Evolutionary conservation across 2,797 vertebrate genomes (phyloP).

Genomic region (Morus bassanus): DNA sequence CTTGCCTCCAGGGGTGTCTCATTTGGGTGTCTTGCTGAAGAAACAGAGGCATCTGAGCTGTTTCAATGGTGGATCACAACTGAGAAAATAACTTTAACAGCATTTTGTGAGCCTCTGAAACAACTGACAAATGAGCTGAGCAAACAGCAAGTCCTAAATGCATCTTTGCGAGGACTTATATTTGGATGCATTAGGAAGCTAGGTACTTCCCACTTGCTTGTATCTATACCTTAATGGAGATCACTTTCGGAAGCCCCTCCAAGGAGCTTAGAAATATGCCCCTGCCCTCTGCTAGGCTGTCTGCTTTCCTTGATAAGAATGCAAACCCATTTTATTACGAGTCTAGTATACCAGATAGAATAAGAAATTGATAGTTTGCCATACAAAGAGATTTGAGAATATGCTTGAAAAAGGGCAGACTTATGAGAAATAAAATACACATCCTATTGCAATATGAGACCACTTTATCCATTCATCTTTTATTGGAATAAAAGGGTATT

Average conservation of each 20-base stretch:
- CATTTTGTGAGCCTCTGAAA: background rate
- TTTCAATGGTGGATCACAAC: background rate
- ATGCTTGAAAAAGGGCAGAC: background rate
- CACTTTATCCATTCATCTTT: background rate
- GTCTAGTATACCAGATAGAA: background rate
- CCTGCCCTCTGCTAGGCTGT: background rate
- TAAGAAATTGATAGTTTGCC: background rate
- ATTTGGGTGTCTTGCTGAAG: background rate
- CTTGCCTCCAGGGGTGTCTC: fast-evolving
- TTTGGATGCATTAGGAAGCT: background rate
- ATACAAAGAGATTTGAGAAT: background rate
- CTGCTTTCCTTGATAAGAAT: background rate
- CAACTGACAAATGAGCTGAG: background rate
- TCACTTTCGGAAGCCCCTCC: background rate
- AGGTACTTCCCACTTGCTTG: background rate
- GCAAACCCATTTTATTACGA: background rate
- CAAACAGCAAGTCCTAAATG: background rate
- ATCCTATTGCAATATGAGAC: background rate
- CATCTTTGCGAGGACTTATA: background rate
- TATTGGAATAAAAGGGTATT: conserved; percentile 24
- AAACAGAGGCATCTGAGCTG: background rate
- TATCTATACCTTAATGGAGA: background rate
- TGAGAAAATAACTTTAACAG: background rate
- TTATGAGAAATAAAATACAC: background rate
- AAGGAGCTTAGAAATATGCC: background rate